Evolutionary conservation across 2,113 vertebrate species (phyloP), one percentile per base, ranked within the genome.

Genomic region (Gadus macrocephalus): DNA sequence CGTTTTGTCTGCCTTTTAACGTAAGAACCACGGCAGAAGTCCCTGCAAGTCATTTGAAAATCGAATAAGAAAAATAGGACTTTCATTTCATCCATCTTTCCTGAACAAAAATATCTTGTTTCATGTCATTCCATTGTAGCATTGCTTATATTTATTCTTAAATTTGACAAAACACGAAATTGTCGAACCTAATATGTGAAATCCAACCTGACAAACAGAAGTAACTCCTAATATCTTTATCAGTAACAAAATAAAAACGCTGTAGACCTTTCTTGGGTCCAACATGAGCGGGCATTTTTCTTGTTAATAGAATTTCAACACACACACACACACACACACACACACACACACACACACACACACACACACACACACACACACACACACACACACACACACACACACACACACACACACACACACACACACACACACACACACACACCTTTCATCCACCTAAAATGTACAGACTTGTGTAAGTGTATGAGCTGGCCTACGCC

Each of bases 1-100:
- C 92, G 96, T 94, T 92, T 78, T 14, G 88, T 89, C 94, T 95
- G 94, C 94, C 94, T 88, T 81, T 81, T 76, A 87, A 87, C 76
- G 85, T 83, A n/a, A n/a, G 55, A 58, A n/a, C 15, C 17, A 14
- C 15, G 55, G 55, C 5, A 58, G 12, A 5, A n/a, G 42, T 49
- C 64, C 84, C 75, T 90, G 90, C 91, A 89, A 90, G 92, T 86
- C 85, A 89, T 86, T 86, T 84, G 80, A 49, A 49, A 90, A 89
- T 87, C 91, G 86, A 89, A 90, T 90, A 91, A 17, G 85, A 85
- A 85, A 42, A 89, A 83, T 80, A 81, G 82, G 77, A 81, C 88
- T 84, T 90, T 88, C 85, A 83, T 81, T 84, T 79, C 62, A 76
- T 83, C 78, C 64, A 75, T 80, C 76, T 77, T 80, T 80, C 75